Evolutionary conservation across 2,113 vertebrate genomes (phyloP), one percentile per base, ranked within the genome.

Genomic region (Chunga burmeisteri): DNA sequence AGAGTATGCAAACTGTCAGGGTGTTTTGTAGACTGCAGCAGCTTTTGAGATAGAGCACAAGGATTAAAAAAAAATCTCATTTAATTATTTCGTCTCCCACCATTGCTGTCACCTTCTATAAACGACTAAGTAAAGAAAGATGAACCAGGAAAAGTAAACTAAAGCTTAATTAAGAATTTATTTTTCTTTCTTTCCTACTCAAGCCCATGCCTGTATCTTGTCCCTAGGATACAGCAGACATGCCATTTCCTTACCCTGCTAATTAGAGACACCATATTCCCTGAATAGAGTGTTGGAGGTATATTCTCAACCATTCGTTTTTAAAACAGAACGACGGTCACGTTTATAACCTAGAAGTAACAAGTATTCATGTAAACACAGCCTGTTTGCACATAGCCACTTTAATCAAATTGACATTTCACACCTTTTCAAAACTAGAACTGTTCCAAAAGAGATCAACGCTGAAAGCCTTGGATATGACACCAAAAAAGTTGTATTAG

Each of bases 231-330:
- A 93, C 92, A 77, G 30, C 95, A 97, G 86, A 94, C 72, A 73
- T 95, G 86, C 46, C 59, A 71, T 94, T 96, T 95, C 81, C 81
- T 92, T 95, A 84, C 79, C 90, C 88, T 96, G 68, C 94, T 98
- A 97, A 98, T 98, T 98, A 98, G 96, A 96, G 93, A 95, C 84
- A 90, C 87, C 81, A 38, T 66, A 96, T 95, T 93, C 94, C 96
- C 80, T 38, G 74, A 92, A 89, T n/a, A 91, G 93, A 87, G 72
- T 6, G 9, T 90, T 83, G 52, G 71, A 94, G 46, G 38, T 83
- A 52, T 44, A 40, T 66, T 93, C 49, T 77, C 74, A 81, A 61
- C 49, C 40, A 80, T 25, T 96, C 67, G 42, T 94, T 98, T 97
- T 97, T 95, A 97, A 73, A 98, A 96, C 91, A 96, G 88, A 96